Evolutionary conservation across 2,797 vertebrate genomes (phyloP), one percentile per base, ranked within the genome.

Genomic region (Melanotaenia trifasciata): DNA sequence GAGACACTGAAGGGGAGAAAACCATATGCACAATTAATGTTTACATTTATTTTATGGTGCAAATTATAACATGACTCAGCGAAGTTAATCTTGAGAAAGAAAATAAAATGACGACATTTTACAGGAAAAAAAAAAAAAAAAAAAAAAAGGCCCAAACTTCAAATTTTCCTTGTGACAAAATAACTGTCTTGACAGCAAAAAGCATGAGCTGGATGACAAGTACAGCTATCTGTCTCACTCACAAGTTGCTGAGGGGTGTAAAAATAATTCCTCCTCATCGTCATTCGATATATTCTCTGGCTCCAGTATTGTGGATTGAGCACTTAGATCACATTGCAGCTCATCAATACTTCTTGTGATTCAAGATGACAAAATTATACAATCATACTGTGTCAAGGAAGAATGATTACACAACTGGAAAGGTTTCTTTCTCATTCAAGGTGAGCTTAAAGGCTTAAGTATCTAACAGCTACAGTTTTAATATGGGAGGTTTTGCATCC

Each of bases 1-100:
- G 89, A 11, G 88, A 89, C 61, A 94, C 94, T 95, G 88, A 50
- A 3, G 14, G 58, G 14, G 22, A 65, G 28, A 38, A 65, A 70
- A 69, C 11, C 11, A 50, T 0, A 50, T 4, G 10, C 20, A 50
- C 9, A 7, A 47, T n/a, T 47, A 50, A 50, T 50, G n/a, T 50
- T 50, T 22, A 50, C 47, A 50, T 50, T 50, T 11, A 22, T 9
- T 50, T 50, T 11, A 22, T 1, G 1, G n/a, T 22, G 18, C 3
- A 22, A 50, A 47, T 47, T 10, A 47, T 0, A n/a, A n/a, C 45
- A n/a, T n/a, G 45, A 47, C 8, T 18, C 16, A 50, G 9, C 13
- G 20, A 16, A 57, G 30, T 12, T 4, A 58, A 35, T 35, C 9
- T 58, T 2, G 1, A 14, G 6, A 24, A 38, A 22, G 14, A 20